Evolutionary conservation across 2,888 invertebrate species (phyloP), one percentile per base, ranked within the genome.

Genomic region (Synergus gifuensis): DNA sequence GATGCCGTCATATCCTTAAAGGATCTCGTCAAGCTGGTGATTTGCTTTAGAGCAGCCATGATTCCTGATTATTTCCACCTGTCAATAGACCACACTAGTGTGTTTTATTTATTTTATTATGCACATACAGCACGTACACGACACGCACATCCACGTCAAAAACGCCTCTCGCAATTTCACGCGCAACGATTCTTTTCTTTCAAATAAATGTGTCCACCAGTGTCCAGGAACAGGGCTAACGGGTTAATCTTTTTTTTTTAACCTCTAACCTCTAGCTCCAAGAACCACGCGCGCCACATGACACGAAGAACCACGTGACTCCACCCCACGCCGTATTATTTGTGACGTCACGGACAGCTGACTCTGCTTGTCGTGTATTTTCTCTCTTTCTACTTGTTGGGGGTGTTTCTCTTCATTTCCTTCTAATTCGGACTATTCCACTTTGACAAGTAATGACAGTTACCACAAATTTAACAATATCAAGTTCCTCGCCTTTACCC

Each of bases 261-360:
- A 28, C 28, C 28, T 28, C 28, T 28, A 28, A 28, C 28, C 28
- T 28, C 82, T 85, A 82, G 81, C 83, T 82, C 82, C 83, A 82
- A 82, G 82, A 83, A 78, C 84, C 83, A 83, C 81, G 80, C 84
- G 85, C 87, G 89, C 90, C 91, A 91, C 90, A 90, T 91, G 91
- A 91, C 89, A 85, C 78, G 80, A 81, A 83, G 78, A 77, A 87
- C 90, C 91, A 91, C 91, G 90, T 90, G 90, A 90, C 79, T 81
- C 77, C 42, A 77, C 77, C 49, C 28, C 76, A 60, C 81, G 77
- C 82, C 84, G n/a, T n/a, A 18, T 60, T 22, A 12, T 22, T 22
- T 79, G 82, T 91, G 90, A 91, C 91, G 91, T 91, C 91, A 91
- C 86, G 85, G 88, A 87, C 91, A 91, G 91, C 91, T 91, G 90